Evolutionary conservation across 2,113 vertebrate genomes (phyloP).

Genomic region (Spea multiplicata): DNA sequence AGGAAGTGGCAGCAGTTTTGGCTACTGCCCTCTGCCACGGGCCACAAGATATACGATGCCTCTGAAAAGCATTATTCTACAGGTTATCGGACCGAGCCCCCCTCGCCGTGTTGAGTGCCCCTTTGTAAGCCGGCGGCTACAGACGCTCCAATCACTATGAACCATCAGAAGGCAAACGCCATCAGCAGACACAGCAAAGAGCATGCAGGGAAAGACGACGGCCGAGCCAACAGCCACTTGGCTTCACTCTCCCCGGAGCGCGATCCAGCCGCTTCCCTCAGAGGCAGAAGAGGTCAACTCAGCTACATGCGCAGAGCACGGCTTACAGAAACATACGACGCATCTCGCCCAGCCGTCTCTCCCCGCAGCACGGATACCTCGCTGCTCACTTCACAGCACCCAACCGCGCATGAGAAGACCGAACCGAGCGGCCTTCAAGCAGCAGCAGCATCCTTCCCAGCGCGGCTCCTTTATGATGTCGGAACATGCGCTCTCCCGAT

Average conservation of each 20-base stretch:
- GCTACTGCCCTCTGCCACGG: no score
- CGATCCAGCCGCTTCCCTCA: constrained; percentile 17
- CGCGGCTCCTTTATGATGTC: no score
- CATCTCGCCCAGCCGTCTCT: neutral
- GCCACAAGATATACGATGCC: no score
- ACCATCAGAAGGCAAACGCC: neutral
- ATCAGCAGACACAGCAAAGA: neutral
- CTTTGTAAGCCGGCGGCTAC: neutral
- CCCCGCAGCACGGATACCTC: neutral
- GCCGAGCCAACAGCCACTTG: constrained; percentile 6
- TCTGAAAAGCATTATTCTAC: no score
- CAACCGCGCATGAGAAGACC: no score
- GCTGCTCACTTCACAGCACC: neutral
- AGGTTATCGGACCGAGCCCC: no score
- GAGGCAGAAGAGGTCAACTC: constrained; percentile 17
- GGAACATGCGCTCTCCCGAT: no score
- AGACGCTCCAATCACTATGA: neutral
- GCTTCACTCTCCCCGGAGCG: constrained; percentile 10
- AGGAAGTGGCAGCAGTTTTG: no score
- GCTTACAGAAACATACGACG: constrained; percentile 16
- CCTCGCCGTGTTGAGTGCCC: no score
- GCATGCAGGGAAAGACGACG: constrained; percentile 2
- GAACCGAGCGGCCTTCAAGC: neutral
- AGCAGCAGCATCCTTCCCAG: no score
- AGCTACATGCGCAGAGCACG: neutral